phyloP scores from a whole-genome alignment of 2,797 vertebrate species.

The Forpus xanthops region DNA sequence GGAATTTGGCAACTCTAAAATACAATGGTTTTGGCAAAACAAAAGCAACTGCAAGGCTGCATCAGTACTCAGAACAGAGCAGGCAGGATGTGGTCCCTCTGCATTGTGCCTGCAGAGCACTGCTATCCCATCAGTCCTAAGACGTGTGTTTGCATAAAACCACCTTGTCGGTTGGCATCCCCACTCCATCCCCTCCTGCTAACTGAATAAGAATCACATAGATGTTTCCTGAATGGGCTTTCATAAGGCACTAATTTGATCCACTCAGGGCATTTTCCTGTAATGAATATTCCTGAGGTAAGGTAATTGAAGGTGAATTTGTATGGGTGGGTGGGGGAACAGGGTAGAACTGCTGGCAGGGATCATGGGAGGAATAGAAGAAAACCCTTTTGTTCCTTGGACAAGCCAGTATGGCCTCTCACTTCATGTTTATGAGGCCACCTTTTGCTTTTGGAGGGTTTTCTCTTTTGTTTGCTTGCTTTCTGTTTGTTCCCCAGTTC shows the following conservation, averaged over 20 bases:
- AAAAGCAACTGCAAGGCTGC: not conserved
- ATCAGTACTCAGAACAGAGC: no score
- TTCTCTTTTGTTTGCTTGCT: not conserved
- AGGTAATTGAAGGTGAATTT: not conserved
- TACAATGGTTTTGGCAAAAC: not conserved
- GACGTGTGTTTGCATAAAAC: not conserved
- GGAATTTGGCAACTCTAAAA: not conserved
- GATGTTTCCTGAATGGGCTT: constrained; percentile 26
- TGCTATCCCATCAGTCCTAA: not conserved
- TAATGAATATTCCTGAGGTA: not conserved
- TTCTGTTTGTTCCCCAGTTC: not conserved
- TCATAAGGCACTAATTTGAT: constrained; percentile 26
- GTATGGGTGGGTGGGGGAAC: not conserved
- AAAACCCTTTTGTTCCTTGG: not conserved
- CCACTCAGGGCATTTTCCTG: constrained; percentile 9
- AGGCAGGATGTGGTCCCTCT: not conserved
- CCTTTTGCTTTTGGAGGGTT: not conserved
- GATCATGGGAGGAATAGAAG: not conserved
- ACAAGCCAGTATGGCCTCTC: not conserved
- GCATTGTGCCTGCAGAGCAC: not conserved
- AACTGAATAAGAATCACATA: not conserved
- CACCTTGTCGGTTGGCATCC: not conserved
- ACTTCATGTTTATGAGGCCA: not conserved
- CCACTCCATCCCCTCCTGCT: not conserved
- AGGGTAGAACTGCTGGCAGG: not conserved